Evolutionary conservation across 2,113 vertebrate species (phyloP).

Genomic region (Brachyhypopomus gauderio): DNA sequence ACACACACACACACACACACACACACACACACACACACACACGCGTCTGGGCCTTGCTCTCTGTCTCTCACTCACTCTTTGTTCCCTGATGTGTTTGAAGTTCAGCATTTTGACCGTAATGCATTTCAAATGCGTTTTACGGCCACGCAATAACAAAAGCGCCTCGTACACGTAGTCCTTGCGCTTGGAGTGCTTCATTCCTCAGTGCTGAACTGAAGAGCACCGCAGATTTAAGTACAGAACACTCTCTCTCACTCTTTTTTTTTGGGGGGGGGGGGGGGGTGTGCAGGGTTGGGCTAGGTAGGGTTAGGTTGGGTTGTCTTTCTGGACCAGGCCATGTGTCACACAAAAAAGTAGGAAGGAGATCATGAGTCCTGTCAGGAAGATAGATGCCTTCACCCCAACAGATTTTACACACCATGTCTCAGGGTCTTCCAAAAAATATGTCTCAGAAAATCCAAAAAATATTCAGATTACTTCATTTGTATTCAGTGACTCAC

Average conservation of each 20-base stretch:
- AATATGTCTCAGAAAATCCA: slow-evolving; percentile 12
- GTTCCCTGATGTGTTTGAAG: slow-evolving; percentile 52
- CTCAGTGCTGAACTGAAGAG: neutral
- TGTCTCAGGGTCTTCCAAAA: slow-evolving; percentile 43
- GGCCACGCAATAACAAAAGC: slow-evolving; percentile 43
- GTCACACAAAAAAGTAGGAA: neutral
- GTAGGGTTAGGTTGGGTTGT: slow-evolving; percentile 6
- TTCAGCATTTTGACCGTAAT: slow-evolving; percentile 45
- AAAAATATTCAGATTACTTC: slow-evolving; percentile 20
- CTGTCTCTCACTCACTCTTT: slow-evolving; percentile 14
- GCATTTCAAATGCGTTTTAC: slow-evolving; percentile 42
- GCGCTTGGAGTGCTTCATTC: neutral
- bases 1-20: slow-evolving; percentile 1
- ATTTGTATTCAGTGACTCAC: slow-evolving; percentile 35
- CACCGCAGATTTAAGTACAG: slow-evolving; percentile 8
- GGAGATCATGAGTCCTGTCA: neutral
- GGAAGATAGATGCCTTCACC: slow-evolving; percentile 38
- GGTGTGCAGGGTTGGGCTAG: neutral
- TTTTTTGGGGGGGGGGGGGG: neutral
- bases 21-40: too few relatives aligned
- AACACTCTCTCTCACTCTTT: slow-evolving; percentile 28
- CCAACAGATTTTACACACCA: slow-evolving; percentile 33
- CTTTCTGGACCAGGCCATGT: neutral
- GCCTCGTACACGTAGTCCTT: slow-evolving; percentile 22
- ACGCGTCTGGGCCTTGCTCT: neutral